phyloP scores from a whole-genome alignment of 1,140 invertebrate genomes.

The Armadillidium nasatum region DNA sequence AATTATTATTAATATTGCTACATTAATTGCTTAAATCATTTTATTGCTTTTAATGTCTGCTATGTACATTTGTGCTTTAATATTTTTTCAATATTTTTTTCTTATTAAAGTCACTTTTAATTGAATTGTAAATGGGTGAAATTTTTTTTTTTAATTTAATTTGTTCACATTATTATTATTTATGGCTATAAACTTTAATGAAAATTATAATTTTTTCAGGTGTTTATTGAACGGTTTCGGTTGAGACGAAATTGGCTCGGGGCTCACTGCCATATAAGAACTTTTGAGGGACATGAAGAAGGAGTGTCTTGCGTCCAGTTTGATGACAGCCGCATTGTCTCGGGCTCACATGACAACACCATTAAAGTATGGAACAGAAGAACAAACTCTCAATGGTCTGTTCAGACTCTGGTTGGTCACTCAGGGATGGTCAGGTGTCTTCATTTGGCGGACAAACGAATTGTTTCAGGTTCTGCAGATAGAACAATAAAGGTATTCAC shows the following conservation, averaged over 20 bases:
- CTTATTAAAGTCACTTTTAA: too few species aligned
- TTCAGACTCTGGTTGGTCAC: slow-evolving; percentile 57
- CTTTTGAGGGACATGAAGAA: slow-evolving; percentile 55
- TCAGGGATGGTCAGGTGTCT: slow-evolving; percentile 56
- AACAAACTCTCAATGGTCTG: slow-evolving; percentile 57
- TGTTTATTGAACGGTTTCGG: slow-evolving; percentile 48
- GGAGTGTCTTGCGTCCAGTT: slow-evolving; percentile 57
- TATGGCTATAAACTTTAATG: background rate
- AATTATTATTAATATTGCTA: too few species aligned
- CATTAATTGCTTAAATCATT: too few species aligned
- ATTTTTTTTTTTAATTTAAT: too few species aligned
- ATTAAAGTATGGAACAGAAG: slow-evolving; percentile 52
- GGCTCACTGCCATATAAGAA: slow-evolving; percentile 51
- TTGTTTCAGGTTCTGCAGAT: slow-evolving; percentile 56
- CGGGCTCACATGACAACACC: slow-evolving; percentile 56
- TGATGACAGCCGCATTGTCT: slow-evolving; percentile 55
- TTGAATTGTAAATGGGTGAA: too few species aligned
- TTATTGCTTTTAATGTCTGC: too few species aligned
- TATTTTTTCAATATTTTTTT: too few species aligned
- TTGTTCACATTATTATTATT: background rate
- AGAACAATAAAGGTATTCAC: slow-evolving; percentile 53
- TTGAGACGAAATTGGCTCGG: slow-evolving; percentile 49
- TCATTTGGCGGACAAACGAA: slow-evolving; percentile 53
- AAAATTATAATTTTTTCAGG: slow-evolving; percentile 38
- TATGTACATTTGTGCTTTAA: too few species aligned